Evolutionary conservation across 1,140 invertebrate genomes (phyloP).

Genomic region (Drosophila dunni): DNA sequence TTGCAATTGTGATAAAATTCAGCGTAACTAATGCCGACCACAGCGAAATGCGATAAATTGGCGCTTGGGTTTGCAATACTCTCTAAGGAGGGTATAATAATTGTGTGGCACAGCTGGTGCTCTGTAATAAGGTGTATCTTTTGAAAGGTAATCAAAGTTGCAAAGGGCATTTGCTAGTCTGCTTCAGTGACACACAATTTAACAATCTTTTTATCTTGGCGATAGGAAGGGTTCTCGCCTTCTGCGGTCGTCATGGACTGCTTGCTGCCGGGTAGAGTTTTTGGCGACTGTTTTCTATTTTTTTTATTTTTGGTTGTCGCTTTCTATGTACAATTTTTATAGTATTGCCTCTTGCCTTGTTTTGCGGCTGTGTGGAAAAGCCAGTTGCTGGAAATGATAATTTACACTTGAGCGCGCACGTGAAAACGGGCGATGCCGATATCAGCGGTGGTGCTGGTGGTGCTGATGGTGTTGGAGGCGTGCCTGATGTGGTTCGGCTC

Average conservation of each 20-base stretch:
- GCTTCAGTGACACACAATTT: background rate
- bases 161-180: background rate
- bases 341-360: slow-evolving; percentile 64
- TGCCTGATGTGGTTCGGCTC: slow-evolving; percentile 38
- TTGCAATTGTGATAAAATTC: slow-evolving; percentile 83
- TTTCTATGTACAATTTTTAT: slow-evolving; percentile 68
- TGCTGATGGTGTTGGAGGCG: slow-evolving; percentile 2
- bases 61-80: slow-evolving; percentile 53
- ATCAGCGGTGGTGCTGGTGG: slow-evolving; percentile 19
- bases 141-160: background rate
- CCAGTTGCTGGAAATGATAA: slow-evolving; percentile 80
- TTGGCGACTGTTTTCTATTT: slow-evolving; percentile 64
- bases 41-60: slow-evolving; percentile 81
- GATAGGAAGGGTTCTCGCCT: slow-evolving; percentile 46
- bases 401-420: slow-evolving; percentile 78
- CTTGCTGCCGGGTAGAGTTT: slow-evolving; percentile 71
- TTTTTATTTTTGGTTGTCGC: slow-evolving; percentile 36
- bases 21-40: slow-evolving; percentile 81
- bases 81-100: background rate
- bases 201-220: slow-evolving; percentile 28
- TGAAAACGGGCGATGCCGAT: slow-evolving; percentile 46
- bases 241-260: slow-evolving; percentile 65
- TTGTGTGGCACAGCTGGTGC: background rate
- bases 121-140: background rate
- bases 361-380: slow-evolving; percentile 45